These are phyloP conservation scores for Dynastes maya DNA, from an alignment of 2,888 invertebrate species.

Conservation along the genomic window DNA sequence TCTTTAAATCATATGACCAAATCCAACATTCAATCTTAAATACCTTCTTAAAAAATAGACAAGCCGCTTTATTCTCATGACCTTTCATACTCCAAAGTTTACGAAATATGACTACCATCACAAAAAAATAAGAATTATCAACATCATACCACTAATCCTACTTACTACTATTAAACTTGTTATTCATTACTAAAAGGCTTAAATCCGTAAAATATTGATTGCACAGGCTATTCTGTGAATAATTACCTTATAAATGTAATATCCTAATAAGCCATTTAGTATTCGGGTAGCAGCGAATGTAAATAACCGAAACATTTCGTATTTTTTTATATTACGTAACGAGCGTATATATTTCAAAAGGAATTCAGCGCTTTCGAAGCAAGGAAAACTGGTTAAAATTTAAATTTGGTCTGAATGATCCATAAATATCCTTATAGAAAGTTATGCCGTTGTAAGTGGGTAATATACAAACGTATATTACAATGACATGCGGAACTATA, in stretches of 20 bases:
- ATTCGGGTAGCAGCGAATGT: background rate
- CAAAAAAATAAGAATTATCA: too few species aligned
- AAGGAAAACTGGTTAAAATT: constrained; percentile 25
- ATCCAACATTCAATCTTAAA: too few species aligned
- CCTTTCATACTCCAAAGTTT: too few species aligned
- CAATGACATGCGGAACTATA: background rate
- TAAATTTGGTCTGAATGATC: constrained; percentile 23
- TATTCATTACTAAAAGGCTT: too few species aligned
- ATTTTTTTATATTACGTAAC: constrained; percentile 6
- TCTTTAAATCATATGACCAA: too few species aligned
- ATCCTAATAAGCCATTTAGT: background rate
- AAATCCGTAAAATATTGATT: background rate
- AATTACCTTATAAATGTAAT: background rate
- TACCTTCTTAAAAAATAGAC: too few species aligned
- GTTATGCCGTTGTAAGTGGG: background rate
- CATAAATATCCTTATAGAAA: constrained; percentile 12
- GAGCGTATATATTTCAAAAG: background rate
- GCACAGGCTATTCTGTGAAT: background rate
- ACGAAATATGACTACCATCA: too few species aligned
- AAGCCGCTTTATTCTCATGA: too few species aligned
- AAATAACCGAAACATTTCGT: constrained; percentile 15
- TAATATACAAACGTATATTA: background rate
- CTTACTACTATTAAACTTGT: too few species aligned
- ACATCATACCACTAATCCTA: too few species aligned
- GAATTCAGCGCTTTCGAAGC: constrained; percentile 27